Evolutionary conservation across 2,113 vertebrate genomes (phyloP), one percentile per base, ranked within the genome.

Genomic region (Polypterus senegalus): DNA sequence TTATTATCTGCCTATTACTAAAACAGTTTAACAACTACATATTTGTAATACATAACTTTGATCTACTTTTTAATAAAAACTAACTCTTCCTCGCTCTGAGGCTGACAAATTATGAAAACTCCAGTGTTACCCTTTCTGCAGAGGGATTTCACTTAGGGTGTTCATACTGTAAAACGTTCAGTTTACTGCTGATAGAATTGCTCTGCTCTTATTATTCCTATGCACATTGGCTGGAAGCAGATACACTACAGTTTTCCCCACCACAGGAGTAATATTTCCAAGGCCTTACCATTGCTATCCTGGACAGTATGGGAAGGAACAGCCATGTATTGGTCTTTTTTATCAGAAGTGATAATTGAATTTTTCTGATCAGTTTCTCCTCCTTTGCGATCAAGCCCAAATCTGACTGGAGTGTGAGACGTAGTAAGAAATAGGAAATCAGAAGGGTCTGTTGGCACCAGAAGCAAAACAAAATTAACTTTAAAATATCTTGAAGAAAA

Each of bases 201-300:
- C 27, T 27, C 27, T 27, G 27, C 27, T 27, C 27, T 27, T 27
- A 27, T 27, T 27, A 27, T 27, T 27, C 27, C 27, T 27, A 27
- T 27, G 27, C 27, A 27, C 27, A 27, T 27, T 80, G 87, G 89
- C 92, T 93, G 91, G 93, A 96, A 93, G 89, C 88, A 90, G 88
- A 76, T 72, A 86, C 78, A 80, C 69, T 69, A 73, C 70, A 85
- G 71, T 70, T 71, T 73, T 80, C 80, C 83, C 83, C 74, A 74
- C 77, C 74, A 79, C 67, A 84, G 84, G 75, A 80, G 46, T 64
- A 79, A 77, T 71, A 73, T 85, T 92, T 96, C 93, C 93, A 94
- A 97, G 96, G 93, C 88, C 96, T 98, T 97, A 98, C 96, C 96
- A 88, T 92, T 92, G 82, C 88, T 88, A 86, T 94, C 91, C 67